Evolutionary conservation across 2,113 vertebrate species (phyloP).

Genomic region (Platysteira castanea): DNA sequence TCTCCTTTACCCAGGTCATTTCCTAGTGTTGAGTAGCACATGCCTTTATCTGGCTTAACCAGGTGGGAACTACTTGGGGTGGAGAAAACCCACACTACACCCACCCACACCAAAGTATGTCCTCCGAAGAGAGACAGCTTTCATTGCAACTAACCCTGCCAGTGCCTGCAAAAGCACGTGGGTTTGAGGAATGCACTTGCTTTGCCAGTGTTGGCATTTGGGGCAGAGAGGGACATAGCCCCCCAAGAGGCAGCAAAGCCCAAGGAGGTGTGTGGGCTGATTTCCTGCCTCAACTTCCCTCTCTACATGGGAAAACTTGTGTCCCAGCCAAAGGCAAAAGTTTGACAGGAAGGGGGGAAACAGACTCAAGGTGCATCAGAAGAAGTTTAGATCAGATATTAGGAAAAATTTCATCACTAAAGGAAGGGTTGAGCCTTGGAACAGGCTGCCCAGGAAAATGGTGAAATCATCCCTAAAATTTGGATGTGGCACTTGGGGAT

Average conservation of each 20-base stretch:
- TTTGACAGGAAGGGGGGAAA: not conserved
- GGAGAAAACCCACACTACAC: not conserved
- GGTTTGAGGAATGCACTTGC: not conserved
- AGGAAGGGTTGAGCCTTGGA: not conserved
- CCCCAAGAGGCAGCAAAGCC: fast-evolving
- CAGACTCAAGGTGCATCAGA: not conserved
- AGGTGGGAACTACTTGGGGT: not conserved
- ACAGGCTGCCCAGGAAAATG: not conserved
- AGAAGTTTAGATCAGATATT: not conserved
- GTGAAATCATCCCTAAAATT: not conserved
- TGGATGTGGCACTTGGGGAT: not conserved
- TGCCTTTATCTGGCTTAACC: fast-evolving
- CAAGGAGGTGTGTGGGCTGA: not conserved
- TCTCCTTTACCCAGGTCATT: not conserved
- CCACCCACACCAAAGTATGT: not conserved
- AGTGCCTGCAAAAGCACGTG: not conserved
- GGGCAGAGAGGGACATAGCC: fast-evolving
- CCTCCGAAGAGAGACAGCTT: not conserved
- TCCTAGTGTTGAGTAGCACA: not conserved
- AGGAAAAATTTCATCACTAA: not conserved
- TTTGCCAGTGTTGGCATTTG: not conserved
- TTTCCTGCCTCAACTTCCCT: not conserved
- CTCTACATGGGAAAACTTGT: not conserved
- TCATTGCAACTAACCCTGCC: not conserved
- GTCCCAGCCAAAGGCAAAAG: not conserved